Base-by-base conservation (phyloP, 2,113 vertebrate genomes). In the Peromyscus polionotus region DNA sequence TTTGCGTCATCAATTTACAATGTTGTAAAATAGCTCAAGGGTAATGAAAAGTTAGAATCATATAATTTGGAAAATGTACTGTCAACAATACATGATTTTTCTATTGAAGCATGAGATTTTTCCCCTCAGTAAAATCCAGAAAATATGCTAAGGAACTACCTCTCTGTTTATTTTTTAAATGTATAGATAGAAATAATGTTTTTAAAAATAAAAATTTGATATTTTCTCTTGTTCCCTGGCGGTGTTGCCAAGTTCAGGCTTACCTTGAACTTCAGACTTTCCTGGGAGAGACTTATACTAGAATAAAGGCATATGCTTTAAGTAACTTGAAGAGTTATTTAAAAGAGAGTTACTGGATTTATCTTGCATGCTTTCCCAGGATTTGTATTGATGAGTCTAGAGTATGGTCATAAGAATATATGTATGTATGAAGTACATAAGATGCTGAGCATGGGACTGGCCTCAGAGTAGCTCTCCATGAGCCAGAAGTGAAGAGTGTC, bases 241-340 rank as follows among this genome's bases (percentile, higher is more conserved):
- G 10, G 24, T 54, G 20, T 54, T 22, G n/a, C 45, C 33, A 5
- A 9, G 22, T 51, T 51, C 19, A 42, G 36, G n/a, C 16, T 33
- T 7, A 22, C 16, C 10, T 89, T 42, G 36, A 75, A 61, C 51
- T 57, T 22, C 22, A 0, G 67, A 39, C 48, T 57, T 14, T 59
- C 87, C n/a, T 42, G 51, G 39, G 7, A 73, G 70, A 72, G 7
- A 39, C 36, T 39, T 72, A 75, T 75, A 20, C 24, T 75, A 51
- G 1, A 13, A 31, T 89, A 42, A 89, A 4, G 51, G 45, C 4
- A 31, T 75, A 20, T 96, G 96, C 91, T 93, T n/a, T 45, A 88
- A 76, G 92, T 76, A 94, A 72, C 94, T 89, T 95, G 16, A 97
- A 97, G 95, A 95, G 68, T 85, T 96, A 95, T 96, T 97, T 92